Conservation (phyloP, 2,113 vertebrate genomes). For the Siphamia tubifer region DNA sequence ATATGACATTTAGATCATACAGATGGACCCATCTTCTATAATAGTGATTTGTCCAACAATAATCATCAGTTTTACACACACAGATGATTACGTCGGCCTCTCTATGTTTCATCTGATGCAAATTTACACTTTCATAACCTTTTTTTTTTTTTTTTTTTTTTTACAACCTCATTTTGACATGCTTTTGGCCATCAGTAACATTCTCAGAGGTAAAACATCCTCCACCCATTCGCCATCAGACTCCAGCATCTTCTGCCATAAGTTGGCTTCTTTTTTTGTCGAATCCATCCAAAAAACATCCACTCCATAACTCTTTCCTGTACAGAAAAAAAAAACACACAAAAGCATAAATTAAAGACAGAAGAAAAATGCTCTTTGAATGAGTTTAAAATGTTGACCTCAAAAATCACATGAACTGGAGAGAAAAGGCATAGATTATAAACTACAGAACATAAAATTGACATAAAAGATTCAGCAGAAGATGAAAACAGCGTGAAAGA, state of each 20-base stretch:
- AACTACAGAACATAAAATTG: too few relatives aligned
- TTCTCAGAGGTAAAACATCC: conserved; percentile 87
- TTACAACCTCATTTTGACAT: conserved; percentile 73
- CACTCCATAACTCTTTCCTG: conserved; percentile 90
- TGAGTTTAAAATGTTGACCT: too few relatives aligned
- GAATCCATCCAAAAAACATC: conserved; percentile 95
- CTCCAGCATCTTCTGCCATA: conserved; percentile 91
- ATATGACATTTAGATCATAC: background rate
- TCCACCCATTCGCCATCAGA: conserved; percentile 88
- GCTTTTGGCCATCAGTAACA: conserved; percentile 85
- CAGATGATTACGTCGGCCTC: background rate
- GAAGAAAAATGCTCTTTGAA: too few relatives aligned
- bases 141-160: too few relatives aligned
- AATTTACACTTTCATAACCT: background rate
- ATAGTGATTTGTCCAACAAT: background rate
- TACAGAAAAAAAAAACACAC: conserved; percentile 26
- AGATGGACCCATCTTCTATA: background rate
- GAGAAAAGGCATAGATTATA: too few relatives aligned
- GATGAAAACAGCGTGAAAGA: too few relatives aligned
- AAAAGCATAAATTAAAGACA: too few relatives aligned
- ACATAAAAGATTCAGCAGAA: too few relatives aligned
- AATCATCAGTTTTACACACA: background rate
- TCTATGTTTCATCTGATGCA: background rate
- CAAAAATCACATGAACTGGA: too few relatives aligned
- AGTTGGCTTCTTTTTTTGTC: conserved; percentile 79